phyloP scores from a whole-genome alignment of 2,113 vertebrate species.

The Riparia riparia region DNA sequence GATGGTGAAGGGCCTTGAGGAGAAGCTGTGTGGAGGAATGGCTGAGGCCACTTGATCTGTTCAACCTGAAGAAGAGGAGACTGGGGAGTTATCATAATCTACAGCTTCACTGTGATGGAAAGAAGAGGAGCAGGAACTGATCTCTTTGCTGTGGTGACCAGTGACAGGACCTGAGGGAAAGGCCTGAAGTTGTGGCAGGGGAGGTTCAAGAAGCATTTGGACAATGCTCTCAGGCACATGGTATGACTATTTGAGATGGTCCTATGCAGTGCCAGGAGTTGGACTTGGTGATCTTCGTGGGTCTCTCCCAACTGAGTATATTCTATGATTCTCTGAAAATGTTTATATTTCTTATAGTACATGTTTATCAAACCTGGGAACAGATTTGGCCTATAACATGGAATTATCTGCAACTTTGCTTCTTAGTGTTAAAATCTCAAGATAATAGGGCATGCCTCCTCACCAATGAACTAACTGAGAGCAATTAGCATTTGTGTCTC shows the following conservation, averaged over 20 bases:
- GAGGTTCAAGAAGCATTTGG: background rate
- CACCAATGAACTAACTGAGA: background rate
- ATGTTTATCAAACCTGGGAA: background rate
- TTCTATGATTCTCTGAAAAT: background rate
- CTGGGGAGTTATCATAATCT: background rate
- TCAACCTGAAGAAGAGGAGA: background rate
- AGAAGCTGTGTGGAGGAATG: rapidly evolving
- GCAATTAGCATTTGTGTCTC: background rate
- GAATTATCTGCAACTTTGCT: background rate
- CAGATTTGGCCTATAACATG: background rate
- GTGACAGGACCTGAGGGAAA: background rate
- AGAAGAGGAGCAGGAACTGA: background rate
- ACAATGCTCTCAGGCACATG: background rate
- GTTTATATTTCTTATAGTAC: background rate
- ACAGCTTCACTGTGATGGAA: background rate
- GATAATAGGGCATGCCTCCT: background rate
- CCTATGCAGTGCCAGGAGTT: background rate
- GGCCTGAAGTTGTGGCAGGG: background rate
- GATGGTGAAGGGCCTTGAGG: background rate
- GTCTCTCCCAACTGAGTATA: background rate
- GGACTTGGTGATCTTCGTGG: background rate
- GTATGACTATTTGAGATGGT: background rate
- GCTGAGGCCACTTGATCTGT: background rate
- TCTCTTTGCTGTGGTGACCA: background rate
- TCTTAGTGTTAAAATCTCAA: background rate